Conservation (phyloP, 2,888 invertebrate species). For the Chymomyza caudatula region DNA sequence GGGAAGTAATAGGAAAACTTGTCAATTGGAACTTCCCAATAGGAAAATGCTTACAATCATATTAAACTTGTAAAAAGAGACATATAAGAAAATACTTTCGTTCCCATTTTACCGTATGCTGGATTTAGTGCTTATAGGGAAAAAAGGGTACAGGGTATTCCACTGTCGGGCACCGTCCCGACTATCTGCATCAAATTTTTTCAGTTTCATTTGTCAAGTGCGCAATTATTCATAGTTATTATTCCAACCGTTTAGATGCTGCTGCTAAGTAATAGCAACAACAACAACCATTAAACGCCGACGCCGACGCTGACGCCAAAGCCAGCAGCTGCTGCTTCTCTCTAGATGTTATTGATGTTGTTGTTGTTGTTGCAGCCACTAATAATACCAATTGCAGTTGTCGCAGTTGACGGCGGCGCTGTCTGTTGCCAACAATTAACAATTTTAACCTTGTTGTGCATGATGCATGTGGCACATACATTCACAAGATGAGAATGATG, state of each 20-base stretch:
- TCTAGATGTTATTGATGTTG: conserved; percentile 7
- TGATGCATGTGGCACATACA: conserved; percentile 38
- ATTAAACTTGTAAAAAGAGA: no score
- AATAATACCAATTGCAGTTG: conserved; percentile 44
- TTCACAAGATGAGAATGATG: neutral
- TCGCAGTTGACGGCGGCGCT: conserved; percentile 19
- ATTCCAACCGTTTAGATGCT: conserved; percentile 24
- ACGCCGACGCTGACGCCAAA: neutral
- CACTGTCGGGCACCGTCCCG: no score
- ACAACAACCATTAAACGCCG: neutral
- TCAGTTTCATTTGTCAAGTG: conserved; percentile 53
- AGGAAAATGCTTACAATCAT: no score
- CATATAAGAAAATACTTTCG: no score
- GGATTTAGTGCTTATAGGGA: no score
- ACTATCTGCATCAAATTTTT: no score
- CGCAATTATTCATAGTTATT: conserved; percentile 47
- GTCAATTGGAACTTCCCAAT: no score
- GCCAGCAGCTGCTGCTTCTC: conserved; percentile 5
- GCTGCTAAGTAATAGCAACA: conserved; percentile 2
- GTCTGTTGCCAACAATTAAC: conserved; percentile 43
- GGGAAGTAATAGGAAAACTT: no score
- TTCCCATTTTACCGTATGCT: no score
- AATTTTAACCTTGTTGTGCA: conserved; percentile 63
- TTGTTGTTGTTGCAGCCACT: conserved; percentile 23
- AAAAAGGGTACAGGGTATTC: no score